phyloP scores from a whole-genome alignment of 23 tunicate genomes.

The Trididemnum miniatum region DNA sequence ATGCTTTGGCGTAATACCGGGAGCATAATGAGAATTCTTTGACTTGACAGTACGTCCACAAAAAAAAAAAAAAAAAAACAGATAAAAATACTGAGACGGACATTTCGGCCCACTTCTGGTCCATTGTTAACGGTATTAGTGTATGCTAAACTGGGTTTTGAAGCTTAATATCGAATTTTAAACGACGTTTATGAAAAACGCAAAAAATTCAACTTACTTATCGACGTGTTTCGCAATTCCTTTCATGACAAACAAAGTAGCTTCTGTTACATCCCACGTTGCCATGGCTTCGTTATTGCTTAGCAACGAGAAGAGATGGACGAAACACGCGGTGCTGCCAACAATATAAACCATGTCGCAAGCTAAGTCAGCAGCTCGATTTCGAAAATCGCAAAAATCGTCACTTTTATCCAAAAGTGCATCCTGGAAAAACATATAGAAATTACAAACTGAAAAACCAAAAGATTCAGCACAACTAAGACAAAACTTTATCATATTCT shows the following conservation, averaged over 20 bases:
- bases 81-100: too few species aligned
- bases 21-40: too few species aligned
- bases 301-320: conserved; percentile 71
- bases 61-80: too few species aligned
- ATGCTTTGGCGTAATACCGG: not conserved
- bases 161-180: too few species aligned
- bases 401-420: conserved; percentile 67
- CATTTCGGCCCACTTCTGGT: too few species aligned
- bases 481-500: too few species aligned
- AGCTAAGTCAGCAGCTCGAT: conserved; percentile 66
- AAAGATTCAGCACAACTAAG: too few species aligned
- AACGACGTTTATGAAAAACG: too few species aligned
- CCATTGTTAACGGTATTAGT: too few species aligned
- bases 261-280: conserved; percentile 94
- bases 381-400: conserved; percentile 89
- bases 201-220: too few species aligned
- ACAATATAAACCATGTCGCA: conserved; percentile 78
- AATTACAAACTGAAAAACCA: not conserved
- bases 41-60: too few species aligned
- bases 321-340: conserved; percentile 80
- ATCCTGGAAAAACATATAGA: conserved; percentile 36
- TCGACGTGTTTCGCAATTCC: conserved; percentile 81
- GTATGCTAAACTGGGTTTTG: too few species aligned
- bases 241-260: conserved; percentile 80
- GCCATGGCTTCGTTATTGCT: conserved; percentile 29